Conservation (phyloP, 37 sponge, comb jelly and placozoan species). For the Eunapius fragilis region DNA sequence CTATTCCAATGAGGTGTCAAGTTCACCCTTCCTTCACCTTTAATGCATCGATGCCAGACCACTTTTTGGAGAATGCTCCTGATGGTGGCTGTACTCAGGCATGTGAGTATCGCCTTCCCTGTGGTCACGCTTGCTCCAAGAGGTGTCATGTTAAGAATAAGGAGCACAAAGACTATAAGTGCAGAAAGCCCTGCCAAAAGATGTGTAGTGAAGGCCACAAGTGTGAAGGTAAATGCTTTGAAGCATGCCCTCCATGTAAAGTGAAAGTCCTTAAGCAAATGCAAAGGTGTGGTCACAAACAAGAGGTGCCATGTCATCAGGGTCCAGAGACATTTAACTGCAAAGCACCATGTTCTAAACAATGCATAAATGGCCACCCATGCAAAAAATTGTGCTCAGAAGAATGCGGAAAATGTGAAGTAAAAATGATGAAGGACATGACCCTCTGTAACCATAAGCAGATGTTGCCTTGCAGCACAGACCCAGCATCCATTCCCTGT, state of each 20-base stretch:
- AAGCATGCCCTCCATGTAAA: constrained; percentile 35
- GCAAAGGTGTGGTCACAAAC: constrained; percentile 56
- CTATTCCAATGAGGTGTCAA: constrained; percentile 70
- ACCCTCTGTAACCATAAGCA: constrained; percentile 45
- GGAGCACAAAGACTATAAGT: constrained; percentile 58
- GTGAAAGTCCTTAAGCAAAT: constrained; percentile 29
- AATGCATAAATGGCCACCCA: constrained; percentile 34
- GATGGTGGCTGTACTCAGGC: constrained; percentile 75
- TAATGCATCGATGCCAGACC: constrained; percentile 18
- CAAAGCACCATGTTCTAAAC: constrained; percentile 26
- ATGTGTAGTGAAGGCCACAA: constrained; percentile 36
- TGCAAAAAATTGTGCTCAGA: constrained; percentile 32
- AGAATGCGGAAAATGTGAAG: constrained; percentile 25
- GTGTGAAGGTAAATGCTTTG: constrained; percentile 30
- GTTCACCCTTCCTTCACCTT: constrained; percentile 63
- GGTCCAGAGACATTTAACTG: constrained; percentile 27
- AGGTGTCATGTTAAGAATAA: constrained; percentile 67
- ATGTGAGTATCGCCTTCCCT: constrained; percentile 60
- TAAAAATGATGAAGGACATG: constrained; percentile 25
- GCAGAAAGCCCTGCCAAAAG: constrained; percentile 51
- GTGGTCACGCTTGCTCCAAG: constrained; percentile 73
- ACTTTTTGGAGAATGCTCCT: constrained; percentile 54
- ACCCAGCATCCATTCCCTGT: constrained; percentile 13
- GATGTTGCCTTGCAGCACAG: constrained; percentile 8
- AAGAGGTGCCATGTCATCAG: constrained; percentile 47